Base-by-base conservation (phyloP, 2,797 vertebrate species). In the Lithobates sylvaticus region DNA sequence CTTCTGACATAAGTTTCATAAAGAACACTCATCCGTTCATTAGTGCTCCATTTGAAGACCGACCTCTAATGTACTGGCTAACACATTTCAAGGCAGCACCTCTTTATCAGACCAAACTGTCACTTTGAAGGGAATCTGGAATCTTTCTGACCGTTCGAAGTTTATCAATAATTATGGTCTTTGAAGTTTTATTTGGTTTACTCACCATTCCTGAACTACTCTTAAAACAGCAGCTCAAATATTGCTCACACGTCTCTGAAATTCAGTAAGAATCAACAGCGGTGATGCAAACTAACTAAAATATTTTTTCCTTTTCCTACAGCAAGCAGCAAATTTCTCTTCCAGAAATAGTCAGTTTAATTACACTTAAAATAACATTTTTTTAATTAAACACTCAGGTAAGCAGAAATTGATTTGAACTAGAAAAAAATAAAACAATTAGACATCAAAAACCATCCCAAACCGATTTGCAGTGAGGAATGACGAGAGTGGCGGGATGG, bases 291-390 rank as follows among this genome's bases (percentile, higher is more conserved):
- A 74, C 27, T 44, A 73, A 67, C 81, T 71, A 78, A 64, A 77
- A 82, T 77, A 77, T 70, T 72, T 36, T 47, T 67, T 36, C 72
- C 77, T 89, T 88, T 93, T 89, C 90, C 88, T 92, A 91, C 93
- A 88, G 88, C 86, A 91, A 85, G 90, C 89, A 87, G 88, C n/a
- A 65, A 84, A 79, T 93, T 94, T 95, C 96, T 95, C 94, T 95
- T 96, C 92, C 91, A 96, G 91, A 95, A 96, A 97, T 96, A 98
- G 93, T 92, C 93, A 96, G 96, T 96, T 96, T 98, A 97, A 98
- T 98, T 97, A 97, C 95, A 95, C 96, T 97, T 97, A 96, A 98
- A 98, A 87, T 96, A 93, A 98, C 97, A 97, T 97, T 98, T 67
- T 95, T 87, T 95, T 79, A 98, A 99, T 98, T 98, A 97, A 97